phyloP scores from a whole-genome alignment of 2,797 vertebrate genomes.

The Monodelphis domestica region DNA sequence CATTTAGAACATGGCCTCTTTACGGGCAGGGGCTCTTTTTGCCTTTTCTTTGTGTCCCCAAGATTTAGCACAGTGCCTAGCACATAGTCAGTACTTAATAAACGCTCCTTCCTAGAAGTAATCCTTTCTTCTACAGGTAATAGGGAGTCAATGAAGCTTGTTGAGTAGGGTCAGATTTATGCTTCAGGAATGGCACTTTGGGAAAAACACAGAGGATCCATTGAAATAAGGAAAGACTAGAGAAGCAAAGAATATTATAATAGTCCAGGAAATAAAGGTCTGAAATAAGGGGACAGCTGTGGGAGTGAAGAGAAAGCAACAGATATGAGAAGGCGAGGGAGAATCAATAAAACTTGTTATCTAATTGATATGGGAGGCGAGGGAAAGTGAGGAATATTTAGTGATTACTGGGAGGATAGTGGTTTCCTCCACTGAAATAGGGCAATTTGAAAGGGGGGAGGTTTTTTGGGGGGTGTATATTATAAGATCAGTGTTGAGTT shows the following conservation, averaged over 20 bases:
- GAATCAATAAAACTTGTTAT: neutral
- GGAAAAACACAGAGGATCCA: neutral
- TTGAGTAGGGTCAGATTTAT: neutral
- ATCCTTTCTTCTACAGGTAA: neutral
- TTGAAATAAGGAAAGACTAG: neutral
- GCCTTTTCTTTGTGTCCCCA: neutral
- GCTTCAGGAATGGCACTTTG: neutral
- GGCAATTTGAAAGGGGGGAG: no score
- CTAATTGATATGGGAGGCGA: neutral
- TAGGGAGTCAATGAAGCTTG: neutral
- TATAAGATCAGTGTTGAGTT: neutral
- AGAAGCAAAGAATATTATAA: neutral
- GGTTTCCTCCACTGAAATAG: neutral
- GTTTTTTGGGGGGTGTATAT: neutral
- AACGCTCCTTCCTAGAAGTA: neutral
- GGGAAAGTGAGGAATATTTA: neutral
- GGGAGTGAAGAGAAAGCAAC: neutral
- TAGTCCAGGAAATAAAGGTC: neutral
- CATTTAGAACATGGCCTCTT: neutral
- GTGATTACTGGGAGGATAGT: neutral
- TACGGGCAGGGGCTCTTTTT: neutral
- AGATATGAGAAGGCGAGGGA: neutral
- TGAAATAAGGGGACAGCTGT: neutral
- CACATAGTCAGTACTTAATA: neutral
- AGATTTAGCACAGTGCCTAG: neutral